Conservation (phyloP, 2,888 invertebrate genomes). For the Chloroclystis v-ata region DNA sequence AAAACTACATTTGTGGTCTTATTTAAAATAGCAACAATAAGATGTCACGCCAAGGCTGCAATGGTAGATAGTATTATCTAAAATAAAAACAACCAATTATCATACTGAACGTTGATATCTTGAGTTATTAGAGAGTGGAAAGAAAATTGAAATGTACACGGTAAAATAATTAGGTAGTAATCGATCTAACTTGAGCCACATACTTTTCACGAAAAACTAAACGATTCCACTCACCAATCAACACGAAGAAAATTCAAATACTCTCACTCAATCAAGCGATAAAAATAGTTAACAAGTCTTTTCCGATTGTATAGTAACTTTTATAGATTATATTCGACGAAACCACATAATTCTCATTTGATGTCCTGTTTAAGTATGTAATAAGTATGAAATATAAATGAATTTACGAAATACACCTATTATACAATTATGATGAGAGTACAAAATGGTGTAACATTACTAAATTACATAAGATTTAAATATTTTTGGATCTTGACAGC, state of each 20-base stretch:
- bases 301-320: conserved; percentile 34
- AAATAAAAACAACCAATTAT: conserved; percentile 22
- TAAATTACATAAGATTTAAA: conserved; percentile 18
- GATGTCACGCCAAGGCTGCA: neutral
- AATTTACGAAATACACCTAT: conserved; percentile 37
- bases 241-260: conserved; percentile 6
- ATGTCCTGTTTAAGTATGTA: too few species aligned
- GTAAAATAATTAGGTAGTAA: too few species aligned
- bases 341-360: conserved; percentile 21
- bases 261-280: conserved; percentile 30
- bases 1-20: conserved; percentile 14
- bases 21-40: neutral
- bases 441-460: conserved; percentile 27
- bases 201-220: too few species aligned
- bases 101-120: conserved; percentile 17
- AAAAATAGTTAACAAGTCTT: conserved; percentile 47
- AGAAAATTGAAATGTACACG: too few species aligned
- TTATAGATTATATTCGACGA: conserved; percentile 18
- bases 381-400: conserved; percentile 37
- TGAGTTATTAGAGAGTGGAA: neutral
- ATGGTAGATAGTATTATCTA: conserved; percentile 29
- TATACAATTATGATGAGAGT: conserved; percentile 21
- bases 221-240: too few species aligned
- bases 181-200: too few species aligned
- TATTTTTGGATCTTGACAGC: conserved; percentile 23